Evolutionary conservation across 2,888 invertebrate species (phyloP).

Genomic region (Hirtodrosophila trivittata): DNA sequence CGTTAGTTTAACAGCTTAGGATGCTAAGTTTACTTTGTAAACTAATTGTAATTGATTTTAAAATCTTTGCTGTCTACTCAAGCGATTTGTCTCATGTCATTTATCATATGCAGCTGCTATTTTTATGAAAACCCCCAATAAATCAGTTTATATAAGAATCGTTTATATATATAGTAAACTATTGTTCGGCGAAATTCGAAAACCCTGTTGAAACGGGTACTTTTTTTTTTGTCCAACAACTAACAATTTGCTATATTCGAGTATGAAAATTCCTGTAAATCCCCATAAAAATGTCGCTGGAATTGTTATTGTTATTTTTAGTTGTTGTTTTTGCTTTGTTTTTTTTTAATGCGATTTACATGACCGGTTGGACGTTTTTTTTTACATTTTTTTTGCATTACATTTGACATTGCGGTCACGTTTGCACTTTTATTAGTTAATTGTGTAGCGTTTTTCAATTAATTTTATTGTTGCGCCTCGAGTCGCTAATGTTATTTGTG

Average conservation of each 20-base stretch:
- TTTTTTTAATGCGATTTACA: conserved; percentile 65
- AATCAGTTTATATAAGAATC: too few relatives aligned
- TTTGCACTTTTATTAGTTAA: conserved; percentile 69
- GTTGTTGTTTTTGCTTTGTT: conserved; percentile 7
- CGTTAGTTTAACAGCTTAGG: neutral
- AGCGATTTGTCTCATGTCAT: too few relatives aligned
- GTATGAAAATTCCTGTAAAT: conserved; percentile 24
- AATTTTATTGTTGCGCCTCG: conserved; percentile 32
- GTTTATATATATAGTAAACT: too few relatives aligned
- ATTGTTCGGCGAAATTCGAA: too few relatives aligned
- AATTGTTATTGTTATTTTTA: neutral
- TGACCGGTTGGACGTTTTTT: conserved; percentile 46
- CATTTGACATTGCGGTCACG: conserved; percentile 70
- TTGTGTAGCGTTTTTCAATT: conserved; percentile 51
- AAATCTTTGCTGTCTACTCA: too few relatives aligned
- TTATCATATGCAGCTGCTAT: too few relatives aligned
- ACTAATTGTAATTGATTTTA: too few relatives aligned
- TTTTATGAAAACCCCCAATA: too few relatives aligned
- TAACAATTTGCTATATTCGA: too few relatives aligned
- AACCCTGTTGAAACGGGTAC: too few relatives aligned
- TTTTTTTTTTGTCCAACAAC: too few relatives aligned
- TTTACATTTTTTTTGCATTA: conserved; percentile 14
- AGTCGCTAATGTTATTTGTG: neutral
- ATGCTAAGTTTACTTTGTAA: too few relatives aligned
- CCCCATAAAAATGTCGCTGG: conserved; percentile 20